Conservation (phyloP, 2,888 invertebrate genomes). For the Amphipoea lucens region DNA sequence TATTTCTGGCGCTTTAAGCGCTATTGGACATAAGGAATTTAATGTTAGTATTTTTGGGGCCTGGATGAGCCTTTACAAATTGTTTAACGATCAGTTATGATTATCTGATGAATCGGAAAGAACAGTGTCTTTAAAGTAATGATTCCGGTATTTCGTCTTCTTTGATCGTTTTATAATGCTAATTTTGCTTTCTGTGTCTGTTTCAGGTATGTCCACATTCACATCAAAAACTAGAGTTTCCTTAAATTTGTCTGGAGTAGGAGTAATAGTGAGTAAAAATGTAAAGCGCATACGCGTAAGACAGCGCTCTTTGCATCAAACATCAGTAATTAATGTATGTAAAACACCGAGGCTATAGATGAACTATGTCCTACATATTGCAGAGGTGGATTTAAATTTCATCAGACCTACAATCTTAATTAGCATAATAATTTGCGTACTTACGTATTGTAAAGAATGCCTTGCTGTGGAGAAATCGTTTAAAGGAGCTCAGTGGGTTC, state of each 20-base stretch:
- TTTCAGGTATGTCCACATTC: slow-evolving; percentile 46
- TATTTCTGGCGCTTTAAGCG: slow-evolving; percentile 41
- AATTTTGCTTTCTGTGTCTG: slow-evolving; percentile 10
- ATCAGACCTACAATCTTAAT: background rate
- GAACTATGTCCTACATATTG: background rate
- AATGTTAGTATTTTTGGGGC: slow-evolving; percentile 5
- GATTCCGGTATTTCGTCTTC: background rate
- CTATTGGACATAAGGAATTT: slow-evolving; percentile 21
- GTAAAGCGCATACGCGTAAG: background rate
- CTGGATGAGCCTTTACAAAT: background rate
- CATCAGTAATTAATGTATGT: background rate
- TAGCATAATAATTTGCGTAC: background rate
- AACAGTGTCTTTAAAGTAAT: background rate
- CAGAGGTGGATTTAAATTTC: background rate
- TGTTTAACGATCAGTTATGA: background rate
- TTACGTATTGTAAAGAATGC: background rate
- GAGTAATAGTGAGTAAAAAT: slow-evolving; percentile 7
- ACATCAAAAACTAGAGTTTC: background rate
- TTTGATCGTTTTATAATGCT: background rate
- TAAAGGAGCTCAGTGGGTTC: background rate
- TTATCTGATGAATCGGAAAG: background rate
- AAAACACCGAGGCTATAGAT: background rate
- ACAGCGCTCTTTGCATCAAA: background rate
- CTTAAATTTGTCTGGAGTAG: background rate
- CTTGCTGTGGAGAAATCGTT: too few relatives aligned